Base-by-base conservation (phyloP, 2,888 invertebrate species). In the Rambutsinella grinnellia region DNA sequence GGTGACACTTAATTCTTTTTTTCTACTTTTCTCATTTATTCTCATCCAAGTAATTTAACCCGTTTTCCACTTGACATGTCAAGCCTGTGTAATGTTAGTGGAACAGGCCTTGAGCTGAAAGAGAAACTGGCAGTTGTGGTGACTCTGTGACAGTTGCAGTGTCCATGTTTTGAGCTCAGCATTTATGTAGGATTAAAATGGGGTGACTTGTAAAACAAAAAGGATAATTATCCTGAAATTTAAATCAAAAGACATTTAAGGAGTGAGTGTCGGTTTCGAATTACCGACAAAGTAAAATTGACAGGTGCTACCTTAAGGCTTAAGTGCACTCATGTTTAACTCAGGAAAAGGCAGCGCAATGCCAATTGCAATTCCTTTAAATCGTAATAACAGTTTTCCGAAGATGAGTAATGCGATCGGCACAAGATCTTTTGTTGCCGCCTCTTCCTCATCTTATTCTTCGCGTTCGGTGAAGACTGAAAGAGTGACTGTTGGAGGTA, bases 31-130 rank as follows among this genome's bases (percentile, higher is more conserved):
- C 24, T 63, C 28, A 56, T 66, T 56, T 56, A 56, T 66, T 66
- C n/a, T 54, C 26, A 54, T 8, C 36, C 27, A 56, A 56, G 51
- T 68, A 57, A 58, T 24, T 68, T 49, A 57, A 68, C 49, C 56
- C 58, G 58, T 60, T 68, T 58, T 60, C 70, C 60, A 70, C 23
- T 70, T 62, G 70, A 70, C 70, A 62, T 56, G 53, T 70, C 62
- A 26, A 58, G 17, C 23, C 17, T 23, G 51, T 21, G 17, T 21
- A 13, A 19, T 19, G 21, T 44, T n/a, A n/a, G n/a, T n/a, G n/a
- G n/a, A n/a, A n/a, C n/a, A n/a, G n/a, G n/a, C n/a, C n/a, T n/a
- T n/a, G n/a, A n/a, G n/a, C n/a, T n/a, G n/a, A n/a, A n/a, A n/a
- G n/a, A n/a, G n/a, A n/a, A n/a, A n/a, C n/a, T n/a, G n/a, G 28